Conservation (phyloP, 2,113 vertebrate genomes). For the Axis porcinus region DNA sequence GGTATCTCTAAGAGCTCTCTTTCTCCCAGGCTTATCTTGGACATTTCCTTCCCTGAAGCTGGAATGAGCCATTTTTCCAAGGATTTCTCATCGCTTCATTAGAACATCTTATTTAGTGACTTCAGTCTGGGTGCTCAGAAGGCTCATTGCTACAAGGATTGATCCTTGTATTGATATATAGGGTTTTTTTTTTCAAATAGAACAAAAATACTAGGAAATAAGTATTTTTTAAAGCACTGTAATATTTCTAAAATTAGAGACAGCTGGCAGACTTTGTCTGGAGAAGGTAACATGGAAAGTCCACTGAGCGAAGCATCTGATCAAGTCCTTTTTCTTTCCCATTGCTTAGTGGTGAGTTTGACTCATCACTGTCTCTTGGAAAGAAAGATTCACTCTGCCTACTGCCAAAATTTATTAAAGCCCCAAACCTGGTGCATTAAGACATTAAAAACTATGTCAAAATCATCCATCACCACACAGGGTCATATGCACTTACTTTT, state of each 20-base stretch:
- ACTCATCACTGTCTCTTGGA: constrained; percentile 66
- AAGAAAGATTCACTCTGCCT: constrained; percentile 65
- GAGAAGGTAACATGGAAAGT: constrained; percentile 56
- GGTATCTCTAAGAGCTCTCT: not conserved
- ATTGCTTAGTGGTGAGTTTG: constrained; percentile 57
- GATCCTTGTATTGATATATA: not conserved
- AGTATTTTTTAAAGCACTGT: not conserved
- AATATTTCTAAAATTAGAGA: not conserved
- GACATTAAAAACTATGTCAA: not conserved
- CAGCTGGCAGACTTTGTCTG: not conserved
- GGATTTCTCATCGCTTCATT: not conserved
- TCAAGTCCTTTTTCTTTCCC: constrained; percentile 33
- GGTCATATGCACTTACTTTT: not conserved
- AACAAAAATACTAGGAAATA: not conserved
- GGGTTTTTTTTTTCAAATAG: not conserved
- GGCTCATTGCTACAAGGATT: not conserved
- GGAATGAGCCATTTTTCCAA: not conserved
- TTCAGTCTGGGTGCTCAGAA: not conserved
- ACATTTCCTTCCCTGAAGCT: not conserved
- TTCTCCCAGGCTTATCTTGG: not conserved
- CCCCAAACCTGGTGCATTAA: not conserved
- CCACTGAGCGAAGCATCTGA: constrained; percentile 41
- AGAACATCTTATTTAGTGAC: not conserved
- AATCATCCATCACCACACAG: not conserved
- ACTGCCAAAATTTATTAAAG: not conserved